These are phyloP conservation scores for Orcinus orca DNA, from an alignment of 2,113 vertebrate species.

Conservation along the genomic window DNA sequence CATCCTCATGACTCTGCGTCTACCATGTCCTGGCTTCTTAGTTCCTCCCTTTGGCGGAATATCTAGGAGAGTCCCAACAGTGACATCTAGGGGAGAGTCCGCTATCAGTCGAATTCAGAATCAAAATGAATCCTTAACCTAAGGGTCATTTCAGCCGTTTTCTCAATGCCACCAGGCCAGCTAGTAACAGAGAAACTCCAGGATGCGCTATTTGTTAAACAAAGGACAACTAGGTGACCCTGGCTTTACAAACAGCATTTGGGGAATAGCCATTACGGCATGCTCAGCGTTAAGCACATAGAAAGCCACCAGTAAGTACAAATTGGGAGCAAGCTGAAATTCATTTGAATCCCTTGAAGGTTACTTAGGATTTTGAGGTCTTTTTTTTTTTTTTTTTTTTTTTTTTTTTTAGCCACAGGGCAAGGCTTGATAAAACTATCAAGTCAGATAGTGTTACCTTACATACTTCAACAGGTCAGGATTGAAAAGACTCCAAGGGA, in stretches of 20 bases:
- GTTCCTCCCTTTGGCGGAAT: not conserved
- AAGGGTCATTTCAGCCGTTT: not conserved
- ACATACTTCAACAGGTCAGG: not conserved
- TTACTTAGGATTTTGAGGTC: not conserved
- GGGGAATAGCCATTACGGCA: not conserved
- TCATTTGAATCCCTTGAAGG: not conserved
- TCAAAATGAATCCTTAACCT: not conserved
- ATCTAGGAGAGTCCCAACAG: not conserved
- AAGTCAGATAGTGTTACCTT: not conserved
- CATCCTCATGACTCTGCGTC: not conserved
- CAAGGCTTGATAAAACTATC: too few relatives aligned
- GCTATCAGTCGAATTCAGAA: not conserved
- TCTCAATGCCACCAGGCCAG: not conserved
- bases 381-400: not conserved
- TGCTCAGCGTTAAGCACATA: not conserved
- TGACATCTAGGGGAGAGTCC: not conserved
- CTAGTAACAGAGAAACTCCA: not conserved
- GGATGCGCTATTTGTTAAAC: not conserved
- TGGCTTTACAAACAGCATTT: not conserved
- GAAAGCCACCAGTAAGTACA: not conserved
- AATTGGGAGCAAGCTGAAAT: not conserved
- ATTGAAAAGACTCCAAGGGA: not conserved
- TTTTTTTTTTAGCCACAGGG: not conserved
- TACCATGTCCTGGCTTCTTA: not conserved
- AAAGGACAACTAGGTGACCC: not conserved